Conservation (phyloP, 2,888 invertebrate genomes). For the Eilema depressum region DNA sequence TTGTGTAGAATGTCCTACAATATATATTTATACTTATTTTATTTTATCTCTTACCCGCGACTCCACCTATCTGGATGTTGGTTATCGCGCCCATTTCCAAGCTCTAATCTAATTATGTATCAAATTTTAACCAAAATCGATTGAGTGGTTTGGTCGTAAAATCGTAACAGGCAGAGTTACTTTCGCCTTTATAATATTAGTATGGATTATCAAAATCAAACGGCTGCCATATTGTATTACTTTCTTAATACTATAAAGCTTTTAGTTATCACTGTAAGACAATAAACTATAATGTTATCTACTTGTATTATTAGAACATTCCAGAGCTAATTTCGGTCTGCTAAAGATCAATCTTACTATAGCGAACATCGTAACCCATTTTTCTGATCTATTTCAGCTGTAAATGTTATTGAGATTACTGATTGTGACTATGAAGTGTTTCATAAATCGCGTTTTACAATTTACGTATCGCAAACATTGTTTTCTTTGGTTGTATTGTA, state of each 20-base stretch:
- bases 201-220: not conserved
- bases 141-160: no score
- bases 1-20: no score
- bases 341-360: slow-evolving; percentile 19
- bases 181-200: no score
- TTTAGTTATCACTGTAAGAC: slow-evolving; percentile 9
- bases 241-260: slow-evolving; percentile 6
- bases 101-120: no score
- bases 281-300: slow-evolving; percentile 19
- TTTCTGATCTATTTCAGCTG: slow-evolving; percentile 14
- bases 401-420: not conserved
- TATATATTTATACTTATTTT: no score
- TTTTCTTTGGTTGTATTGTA: not conserved
- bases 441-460: not conserved
- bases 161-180: no score
- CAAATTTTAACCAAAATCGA: no score
- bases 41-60: no score
- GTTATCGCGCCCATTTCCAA: no score
- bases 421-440: not conserved
- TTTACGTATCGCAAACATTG: not conserved
- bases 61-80: no score
- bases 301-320: slow-evolving; percentile 16
- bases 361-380: slow-evolving; percentile 21
- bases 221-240: not conserved
- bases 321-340: slow-evolving; percentile 17